A percentile compares a stretch with the other conserved stretches of the same genome.
phyloP scores from a whole-genome alignment of 1,140 invertebrate genomes.

The Pachypeltis micranthus region DNA sequence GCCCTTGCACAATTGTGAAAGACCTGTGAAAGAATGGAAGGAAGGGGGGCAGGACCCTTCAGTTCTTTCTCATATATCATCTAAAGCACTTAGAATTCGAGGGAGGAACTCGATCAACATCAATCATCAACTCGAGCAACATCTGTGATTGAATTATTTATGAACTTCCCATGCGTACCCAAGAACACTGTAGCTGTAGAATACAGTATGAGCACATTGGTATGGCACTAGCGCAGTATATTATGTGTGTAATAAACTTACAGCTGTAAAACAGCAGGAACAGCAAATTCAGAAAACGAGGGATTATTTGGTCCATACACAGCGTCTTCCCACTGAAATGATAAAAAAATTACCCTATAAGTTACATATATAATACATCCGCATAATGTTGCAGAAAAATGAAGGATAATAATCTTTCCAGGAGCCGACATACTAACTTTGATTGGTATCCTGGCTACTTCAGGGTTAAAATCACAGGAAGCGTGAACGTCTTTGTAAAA shows the following conservation, averaged over 20 bases:
- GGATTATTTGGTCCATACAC: constrained; percentile 29
- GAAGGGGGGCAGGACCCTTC: too few species aligned
- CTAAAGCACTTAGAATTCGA: too few species aligned
- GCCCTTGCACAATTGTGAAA: too few species aligned
- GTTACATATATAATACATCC: not conserved
- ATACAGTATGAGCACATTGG: too few species aligned
- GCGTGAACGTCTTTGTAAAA: constrained; percentile 26
- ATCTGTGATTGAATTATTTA: too few species aligned
- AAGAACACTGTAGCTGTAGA: too few species aligned
- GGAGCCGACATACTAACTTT: constrained; percentile 22
- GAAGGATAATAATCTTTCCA: not conserved
- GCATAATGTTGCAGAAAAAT: not conserved
- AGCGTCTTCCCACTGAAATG: constrained; percentile 27
- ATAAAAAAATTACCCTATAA: constrained; percentile 12
- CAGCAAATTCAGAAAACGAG: constrained; percentile 29
- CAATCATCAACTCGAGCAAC: too few species aligned
- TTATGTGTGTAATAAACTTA: constrained; percentile 21
- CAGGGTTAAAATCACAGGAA: constrained; percentile 27
- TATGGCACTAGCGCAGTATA: not conserved
- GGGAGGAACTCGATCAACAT: too few species aligned
- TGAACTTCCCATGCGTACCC: too few species aligned
- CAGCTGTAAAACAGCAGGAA: constrained; percentile 29
- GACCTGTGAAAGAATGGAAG: too few species aligned
- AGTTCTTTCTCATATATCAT: too few species aligned
- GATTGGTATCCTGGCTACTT: constrained; percentile 28